phyloP scores from a whole-genome alignment of 2,888 invertebrate genomes.

The Tenthredo amoena region DNA sequence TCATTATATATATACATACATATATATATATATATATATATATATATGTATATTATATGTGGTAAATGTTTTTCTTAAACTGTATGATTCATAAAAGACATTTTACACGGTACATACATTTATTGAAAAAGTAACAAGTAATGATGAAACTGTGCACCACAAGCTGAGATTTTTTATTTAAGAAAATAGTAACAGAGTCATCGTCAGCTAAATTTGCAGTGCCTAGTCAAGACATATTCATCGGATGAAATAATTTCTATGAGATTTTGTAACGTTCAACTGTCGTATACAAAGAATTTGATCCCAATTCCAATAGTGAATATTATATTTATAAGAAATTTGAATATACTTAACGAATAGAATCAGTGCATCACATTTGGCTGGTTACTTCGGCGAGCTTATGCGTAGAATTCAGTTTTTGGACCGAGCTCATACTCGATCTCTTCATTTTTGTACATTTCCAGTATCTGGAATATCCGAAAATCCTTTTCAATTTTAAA shows the following conservation, averaged over 20 bases:
- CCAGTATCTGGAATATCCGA: conserved; percentile 85
- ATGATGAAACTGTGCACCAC: conserved; percentile 43
- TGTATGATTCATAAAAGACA: conserved; percentile 34
- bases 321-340: conserved; percentile 51
- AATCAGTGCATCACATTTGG: conserved; percentile 39
- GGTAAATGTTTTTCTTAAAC: conserved; percentile 26
- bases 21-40: conserved; percentile 54
- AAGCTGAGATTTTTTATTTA: conserved; percentile 37
- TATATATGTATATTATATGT: neutral
- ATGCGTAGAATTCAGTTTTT: conserved; percentile 95
- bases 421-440: conserved; percentile 93
- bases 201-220: conserved; percentile 35
- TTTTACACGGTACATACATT: conserved; percentile 19
- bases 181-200: conserved; percentile 44
- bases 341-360: conserved; percentile 52
- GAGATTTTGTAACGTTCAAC: conserved; percentile 62
- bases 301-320: conserved; percentile 75
- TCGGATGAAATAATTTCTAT: conserved; percentile 25
- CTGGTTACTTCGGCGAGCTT: conserved; percentile 71
- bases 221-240: conserved; percentile 36
- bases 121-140: conserved; percentile 19
- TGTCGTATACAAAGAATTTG: conserved; percentile 59
- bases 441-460: conserved; percentile 96
- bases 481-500: conserved; percentile 51
- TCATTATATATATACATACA: neutral